Evolutionary conservation across 2,797 vertebrate species (phyloP).

Genomic region (Gouania willdenowi): DNA sequence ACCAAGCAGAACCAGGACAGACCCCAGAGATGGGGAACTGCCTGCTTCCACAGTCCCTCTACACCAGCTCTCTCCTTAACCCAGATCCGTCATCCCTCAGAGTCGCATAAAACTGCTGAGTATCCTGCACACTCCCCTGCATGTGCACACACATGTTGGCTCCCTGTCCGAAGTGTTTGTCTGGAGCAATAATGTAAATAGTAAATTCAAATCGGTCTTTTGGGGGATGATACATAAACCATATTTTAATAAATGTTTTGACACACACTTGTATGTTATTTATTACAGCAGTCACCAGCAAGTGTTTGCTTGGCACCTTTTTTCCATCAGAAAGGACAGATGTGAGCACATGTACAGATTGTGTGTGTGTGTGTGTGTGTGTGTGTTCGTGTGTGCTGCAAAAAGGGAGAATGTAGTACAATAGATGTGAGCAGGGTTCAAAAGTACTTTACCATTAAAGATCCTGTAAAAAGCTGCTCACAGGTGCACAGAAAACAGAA

Average conservation of each 20-base stretch:
- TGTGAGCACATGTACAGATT: not conserved
- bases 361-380: not conserved
- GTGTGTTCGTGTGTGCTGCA: not conserved
- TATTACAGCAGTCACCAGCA: conserved; percentile 28
- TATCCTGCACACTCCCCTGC: conserved; percentile 5
- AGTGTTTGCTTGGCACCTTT: conserved; percentile 23
- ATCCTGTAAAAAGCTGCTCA: conserved; percentile 16
- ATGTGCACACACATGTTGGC: conserved; percentile 4
- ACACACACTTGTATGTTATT: conserved; percentile 45
- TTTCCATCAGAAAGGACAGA: conserved; percentile 15
- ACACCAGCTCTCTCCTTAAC: conserved; percentile 29
- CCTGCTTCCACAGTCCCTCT: conserved; percentile 25
- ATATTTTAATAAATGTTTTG: conserved; percentile 51
- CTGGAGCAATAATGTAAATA: conserved; percentile 42
- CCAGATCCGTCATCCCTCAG: conserved; percentile 37
- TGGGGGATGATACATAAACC: conserved; percentile 46
- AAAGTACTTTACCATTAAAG: conserved; percentile 21
- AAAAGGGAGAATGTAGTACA: conserved; percentile 1
- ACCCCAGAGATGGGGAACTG: conserved; percentile 26
- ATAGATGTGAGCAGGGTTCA: conserved; percentile 7
- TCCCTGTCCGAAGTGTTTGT: conserved; percentile 38
- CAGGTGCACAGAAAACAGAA: conserved; percentile 12
- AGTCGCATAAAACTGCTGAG: conserved; percentile 40
- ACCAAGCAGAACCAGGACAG: conserved; percentile 11
- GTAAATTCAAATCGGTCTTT: conserved; percentile 44